These are phyloP conservation scores for Calonectris borealis DNA, from an alignment of 2,113 vertebrate genomes.

Conservation along the genomic window DNA sequence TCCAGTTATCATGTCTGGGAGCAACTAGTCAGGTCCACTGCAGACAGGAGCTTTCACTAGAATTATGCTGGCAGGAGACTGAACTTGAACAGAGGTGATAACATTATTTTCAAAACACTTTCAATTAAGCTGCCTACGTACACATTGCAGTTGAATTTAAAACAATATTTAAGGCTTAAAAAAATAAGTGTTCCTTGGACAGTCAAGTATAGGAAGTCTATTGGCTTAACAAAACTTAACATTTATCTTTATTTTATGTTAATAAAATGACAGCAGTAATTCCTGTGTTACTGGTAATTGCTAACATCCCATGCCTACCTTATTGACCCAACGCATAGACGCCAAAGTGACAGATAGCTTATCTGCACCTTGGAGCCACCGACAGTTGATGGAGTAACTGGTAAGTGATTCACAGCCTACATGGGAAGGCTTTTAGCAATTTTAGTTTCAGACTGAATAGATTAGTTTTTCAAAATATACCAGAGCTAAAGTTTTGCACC, in stretches of 20 bases:
- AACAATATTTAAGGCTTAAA: neutral
- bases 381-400: accelerated
- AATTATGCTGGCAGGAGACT: neutral
- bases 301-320: neutral
- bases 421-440: neutral
- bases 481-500: neutral
- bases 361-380: neutral
- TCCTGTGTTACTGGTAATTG: neutral
- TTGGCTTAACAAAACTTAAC: neutral
- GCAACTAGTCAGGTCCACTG: neutral
- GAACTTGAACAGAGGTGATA: neutral
- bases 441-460: neutral
- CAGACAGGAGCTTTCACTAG: neutral
- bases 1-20: neutral
- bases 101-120: neutral
- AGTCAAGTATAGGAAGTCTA: neutral
- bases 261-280: neutral
- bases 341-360: neutral
- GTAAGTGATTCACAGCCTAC: neutral
- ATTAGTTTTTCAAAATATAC: neutral
- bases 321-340: neutral
- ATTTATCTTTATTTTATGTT: neutral
- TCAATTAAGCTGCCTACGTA: neutral
- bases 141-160: neutral
- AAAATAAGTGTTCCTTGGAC: neutral